Percentiles rank a stretch among this genome's conserved stretches.
These are phyloP conservation scores for Holocentrus rufus DNA, from an alignment of 2,797 vertebrate genomes.

Conservation along the genomic window DNA sequence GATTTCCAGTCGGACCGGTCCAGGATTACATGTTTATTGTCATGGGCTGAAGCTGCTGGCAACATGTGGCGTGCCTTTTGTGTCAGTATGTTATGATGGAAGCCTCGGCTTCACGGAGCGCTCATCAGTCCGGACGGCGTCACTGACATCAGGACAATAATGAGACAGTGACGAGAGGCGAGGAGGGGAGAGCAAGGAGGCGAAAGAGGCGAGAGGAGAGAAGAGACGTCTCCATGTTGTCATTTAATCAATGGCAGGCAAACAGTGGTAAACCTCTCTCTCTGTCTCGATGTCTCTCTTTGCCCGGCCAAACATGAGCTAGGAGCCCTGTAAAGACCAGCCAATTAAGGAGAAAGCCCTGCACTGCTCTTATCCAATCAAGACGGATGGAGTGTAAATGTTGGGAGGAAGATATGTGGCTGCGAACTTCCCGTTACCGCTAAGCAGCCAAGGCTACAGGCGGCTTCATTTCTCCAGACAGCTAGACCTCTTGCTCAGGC, in stretches of 20 bases:
- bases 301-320: slow-evolving; percentile 29
- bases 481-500: too few relatives aligned
- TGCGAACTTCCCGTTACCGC: too few relatives aligned
- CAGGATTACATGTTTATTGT: slow-evolving; percentile 31
- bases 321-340: slow-evolving; percentile 47
- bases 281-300: neutral
- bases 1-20: slow-evolving; percentile 19
- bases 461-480: too few relatives aligned
- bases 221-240: slow-evolving; percentile 30
- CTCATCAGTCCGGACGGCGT: slow-evolving; percentile 38
- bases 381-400: slow-evolving; percentile 48
- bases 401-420: slow-evolving; percentile 3
- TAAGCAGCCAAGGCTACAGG: too few relatives aligned
- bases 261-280: slow-evolving; percentile 46
- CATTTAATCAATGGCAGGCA: slow-evolving; percentile 53
- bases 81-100: too few relatives aligned
- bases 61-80: too few relatives aligned
- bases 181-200: neutral
- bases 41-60: slow-evolving; percentile 18
- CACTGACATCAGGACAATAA: slow-evolving; percentile 48
- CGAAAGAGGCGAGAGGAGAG: neutral
- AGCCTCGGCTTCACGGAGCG: neutral
- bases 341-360: slow-evolving; percentile 55
- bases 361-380: slow-evolving; percentile 29
- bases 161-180: slow-evolving; percentile 19